A percentile compares a stretch with the other conserved stretches of the same genome.
Conservation (phyloP, 2,113 vertebrate species). For the Bos taurus region ARS-UCD2.0 NC_037347.1:3277501-3278000, state of each 20-base stretch:
- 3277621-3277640: background rate
- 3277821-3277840: background rate
- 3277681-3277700: background rate
- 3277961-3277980: background rate
- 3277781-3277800: background rate
- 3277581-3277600: background rate
- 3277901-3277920: background rate
- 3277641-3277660: background rate
- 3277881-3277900: background rate
- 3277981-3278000: background rate
- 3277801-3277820: background rate
- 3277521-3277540: background rate
- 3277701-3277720: background rate
- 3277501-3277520: background rate
- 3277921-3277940: background rate
- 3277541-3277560: background rate
- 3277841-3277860: background rate
- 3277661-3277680: background rate
- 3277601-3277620: background rate
- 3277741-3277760: background rate
- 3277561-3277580: background rate
- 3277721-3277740: background rate
- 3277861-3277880: background rate
- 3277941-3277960: background rate
- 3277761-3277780: background rate